A percentile compares a stretch with the other conserved stretches of the same genome.
These are phyloP conservation scores for Dicranocentrus wangi DNA, from an alignment of 2,888 invertebrate species.

Conservation along the genomic window DNA sequence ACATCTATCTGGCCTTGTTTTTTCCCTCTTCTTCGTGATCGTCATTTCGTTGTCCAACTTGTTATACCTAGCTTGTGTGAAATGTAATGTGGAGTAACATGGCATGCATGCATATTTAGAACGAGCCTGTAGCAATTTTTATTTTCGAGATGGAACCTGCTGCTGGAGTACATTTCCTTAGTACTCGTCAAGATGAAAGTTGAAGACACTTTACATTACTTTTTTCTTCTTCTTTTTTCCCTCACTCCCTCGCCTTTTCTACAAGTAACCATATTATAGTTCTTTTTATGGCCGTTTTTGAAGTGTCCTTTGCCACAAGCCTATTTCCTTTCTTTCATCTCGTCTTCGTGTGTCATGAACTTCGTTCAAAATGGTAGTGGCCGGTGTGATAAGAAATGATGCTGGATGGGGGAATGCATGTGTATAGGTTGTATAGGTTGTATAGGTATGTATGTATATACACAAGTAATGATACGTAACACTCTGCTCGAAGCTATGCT, in stretches of 20 bases:
- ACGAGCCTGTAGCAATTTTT: constrained; percentile 49
- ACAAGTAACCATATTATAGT: constrained; percentile 62
- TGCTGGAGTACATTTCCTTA: constrained; percentile 53
- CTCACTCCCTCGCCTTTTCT: constrained; percentile 31
- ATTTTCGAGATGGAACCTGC: constrained; percentile 44
- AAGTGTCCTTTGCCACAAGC: constrained; percentile 67
- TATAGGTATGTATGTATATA: too few species aligned
- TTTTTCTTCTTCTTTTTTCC: constrained; percentile 34
- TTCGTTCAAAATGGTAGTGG: constrained; percentile 48
- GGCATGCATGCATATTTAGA: constrained; percentile 21
- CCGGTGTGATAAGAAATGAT: constrained; percentile 18
- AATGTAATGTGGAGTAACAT: constrained; percentile 13
- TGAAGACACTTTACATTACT: constrained; percentile 61
- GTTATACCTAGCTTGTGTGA: constrained; percentile 3
- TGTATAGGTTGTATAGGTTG: too few species aligned
- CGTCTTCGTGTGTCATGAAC: constrained; percentile 57
- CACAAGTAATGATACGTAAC: too few species aligned
- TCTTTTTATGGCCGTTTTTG: constrained; percentile 62
- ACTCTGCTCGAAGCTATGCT: background rate
- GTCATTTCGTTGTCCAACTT: constrained; percentile 12
- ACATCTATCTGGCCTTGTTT: too few species aligned
- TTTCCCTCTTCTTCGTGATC: constrained; percentile 2
- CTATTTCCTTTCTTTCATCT: constrained; percentile 64
- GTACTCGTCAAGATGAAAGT: constrained; percentile 56
- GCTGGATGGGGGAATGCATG: background rate